These are phyloP conservation scores for Pseudomyrmex concolor DNA, from an alignment of 1,140 invertebrate species.

Conservation along the genomic window DNA sequence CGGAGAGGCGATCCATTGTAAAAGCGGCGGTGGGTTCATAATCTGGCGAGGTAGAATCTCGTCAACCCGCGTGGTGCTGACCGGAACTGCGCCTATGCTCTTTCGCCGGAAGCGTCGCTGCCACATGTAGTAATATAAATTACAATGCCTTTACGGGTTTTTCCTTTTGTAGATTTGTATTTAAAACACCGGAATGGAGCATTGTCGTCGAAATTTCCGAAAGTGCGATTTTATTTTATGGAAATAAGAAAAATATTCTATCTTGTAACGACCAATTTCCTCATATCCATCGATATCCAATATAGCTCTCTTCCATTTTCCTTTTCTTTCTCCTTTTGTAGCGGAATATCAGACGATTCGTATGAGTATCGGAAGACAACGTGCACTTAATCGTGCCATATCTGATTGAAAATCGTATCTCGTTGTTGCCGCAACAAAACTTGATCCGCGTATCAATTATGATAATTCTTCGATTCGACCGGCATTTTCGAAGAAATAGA, in stretches of 20 bases:
- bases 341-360: background rate
- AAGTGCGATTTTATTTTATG: constrained; percentile 76
- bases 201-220: constrained; percentile 79
- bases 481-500: constrained; percentile 26
- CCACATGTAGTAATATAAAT: constrained; percentile 85
- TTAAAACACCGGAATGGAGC: constrained; percentile 77
- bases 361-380: constrained; percentile 16
- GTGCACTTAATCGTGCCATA: constrained; percentile 70
- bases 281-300: constrained; percentile 5
- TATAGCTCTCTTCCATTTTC: background rate
- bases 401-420: constrained; percentile 67
- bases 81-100: constrained; percentile 85
- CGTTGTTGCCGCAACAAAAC: constrained; percentile 59
- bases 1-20: constrained; percentile 83
- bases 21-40: constrained; percentile 81
- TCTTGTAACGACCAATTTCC: background rate
- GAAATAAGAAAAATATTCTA: constrained; percentile 73
- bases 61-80: constrained; percentile 79
- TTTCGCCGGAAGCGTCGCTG: constrained; percentile 83
- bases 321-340: background rate
- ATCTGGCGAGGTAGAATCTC: constrained; percentile 84
- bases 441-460: background rate
- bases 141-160: constrained; percentile 84
- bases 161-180: constrained; percentile 84
- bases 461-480: background rate